These are phyloP conservation scores for Campylomormyrus tamandua DNA, from an alignment of 2,113 vertebrate species.

Conservation along the genomic window DNA sequence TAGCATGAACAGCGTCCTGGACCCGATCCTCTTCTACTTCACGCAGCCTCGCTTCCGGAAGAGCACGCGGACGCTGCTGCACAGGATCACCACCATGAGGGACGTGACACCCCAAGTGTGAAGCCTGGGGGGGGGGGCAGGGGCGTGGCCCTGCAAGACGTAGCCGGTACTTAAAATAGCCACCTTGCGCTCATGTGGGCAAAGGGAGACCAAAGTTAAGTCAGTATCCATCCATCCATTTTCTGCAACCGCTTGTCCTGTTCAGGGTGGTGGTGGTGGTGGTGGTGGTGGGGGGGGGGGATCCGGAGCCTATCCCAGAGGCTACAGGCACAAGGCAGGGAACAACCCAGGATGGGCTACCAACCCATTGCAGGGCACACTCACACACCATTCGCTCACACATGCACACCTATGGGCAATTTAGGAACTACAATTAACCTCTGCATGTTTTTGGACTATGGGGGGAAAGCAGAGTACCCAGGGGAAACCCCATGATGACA, in stretches of 20 bases:
- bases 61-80: slow-evolving; percentile 66
- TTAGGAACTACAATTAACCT: not conserved
- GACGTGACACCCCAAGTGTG: slow-evolving; percentile 39
- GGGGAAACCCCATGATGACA: not conserved
- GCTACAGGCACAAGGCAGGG: too few relatives aligned
- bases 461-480: too few relatives aligned
- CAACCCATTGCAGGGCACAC: too few relatives aligned
- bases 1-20: slow-evolving; percentile 91
- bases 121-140: slow-evolving; percentile 16
- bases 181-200: not conserved
- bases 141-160: not conserved
- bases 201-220: not conserved
- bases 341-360: too few relatives aligned
- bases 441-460: not conserved
- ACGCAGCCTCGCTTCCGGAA: slow-evolving; percentile 75
- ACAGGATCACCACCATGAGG: slow-evolving; percentile 65
- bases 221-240: not conserved
- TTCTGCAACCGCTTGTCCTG: not conserved
- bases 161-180: not conserved
- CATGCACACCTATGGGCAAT: too few relatives aligned
- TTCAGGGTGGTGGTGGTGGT: not conserved
- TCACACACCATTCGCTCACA: too few relatives aligned
- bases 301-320: too few relatives aligned
- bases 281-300: too few relatives aligned
- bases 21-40: slow-evolving; percentile 95